These are phyloP conservation scores for Harpagifer antarcticus DNA, from an alignment of 2,797 vertebrate species.

Conservation along the genomic window DNA sequence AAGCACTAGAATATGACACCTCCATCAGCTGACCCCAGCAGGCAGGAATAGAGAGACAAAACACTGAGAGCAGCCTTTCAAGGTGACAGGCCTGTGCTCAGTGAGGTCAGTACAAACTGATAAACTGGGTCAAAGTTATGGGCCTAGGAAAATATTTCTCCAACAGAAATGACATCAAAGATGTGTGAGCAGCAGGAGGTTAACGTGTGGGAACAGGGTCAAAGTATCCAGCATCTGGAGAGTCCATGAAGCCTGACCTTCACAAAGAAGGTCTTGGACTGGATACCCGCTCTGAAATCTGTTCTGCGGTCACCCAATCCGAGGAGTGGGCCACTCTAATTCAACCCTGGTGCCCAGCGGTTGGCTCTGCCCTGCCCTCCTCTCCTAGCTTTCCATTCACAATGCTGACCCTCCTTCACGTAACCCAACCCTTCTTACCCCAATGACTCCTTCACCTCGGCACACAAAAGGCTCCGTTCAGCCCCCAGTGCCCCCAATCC, in stretches of 20 bases:
- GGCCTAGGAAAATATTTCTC: no score
- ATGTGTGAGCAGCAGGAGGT: conserved; percentile 33
- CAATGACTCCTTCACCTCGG: conserved; percentile 78
- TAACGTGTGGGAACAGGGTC: conserved; percentile 79
- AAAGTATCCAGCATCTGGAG: conserved; percentile 68
- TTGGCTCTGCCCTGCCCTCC: conserved; percentile 78
- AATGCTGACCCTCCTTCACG: conserved; percentile 78
- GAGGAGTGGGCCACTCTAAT: conserved; percentile 65
- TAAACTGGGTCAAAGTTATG: no score
- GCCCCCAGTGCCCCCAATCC: conserved; percentile 61
- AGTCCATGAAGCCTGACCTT: conserved; percentile 81
- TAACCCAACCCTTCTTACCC: conserved; percentile 84
- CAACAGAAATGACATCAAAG: conserved; percentile 41
- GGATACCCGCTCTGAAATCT: conserved; percentile 63
- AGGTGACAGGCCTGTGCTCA: no score
- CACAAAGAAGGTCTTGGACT: conserved; percentile 77
- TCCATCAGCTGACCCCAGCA: no score
- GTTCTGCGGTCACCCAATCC: conserved; percentile 78
- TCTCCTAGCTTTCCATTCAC: conserved; percentile 75
- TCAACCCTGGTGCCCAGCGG: conserved; percentile 74
- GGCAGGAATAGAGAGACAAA: no score
- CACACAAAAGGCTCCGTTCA: conserved; percentile 83
- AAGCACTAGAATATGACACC: no score
- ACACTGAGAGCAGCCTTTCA: no score
- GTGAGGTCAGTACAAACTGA: no score